phyloP scores from a whole-genome alignment of 1,140 invertebrate species.

The Drosophila nasuta region DNA sequence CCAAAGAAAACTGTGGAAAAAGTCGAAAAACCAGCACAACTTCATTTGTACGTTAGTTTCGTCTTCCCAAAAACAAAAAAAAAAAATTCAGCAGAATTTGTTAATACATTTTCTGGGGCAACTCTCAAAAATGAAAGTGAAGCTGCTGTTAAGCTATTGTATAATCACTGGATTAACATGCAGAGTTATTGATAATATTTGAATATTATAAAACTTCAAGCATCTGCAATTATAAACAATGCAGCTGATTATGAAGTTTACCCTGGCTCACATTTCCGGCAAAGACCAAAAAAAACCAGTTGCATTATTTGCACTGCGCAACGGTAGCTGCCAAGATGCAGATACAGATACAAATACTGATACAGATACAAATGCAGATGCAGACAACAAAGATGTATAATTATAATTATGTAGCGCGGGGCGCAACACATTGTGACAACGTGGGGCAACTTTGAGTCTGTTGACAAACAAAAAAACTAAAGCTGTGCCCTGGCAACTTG shows the following conservation, averaged over 20 bases:
- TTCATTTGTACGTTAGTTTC: conserved; percentile 24
- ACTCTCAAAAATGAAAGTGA: conserved; percentile 34
- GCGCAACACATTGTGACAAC: conserved; percentile 62
- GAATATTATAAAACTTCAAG: conserved; percentile 22
- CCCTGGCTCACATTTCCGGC: conserved; percentile 62
- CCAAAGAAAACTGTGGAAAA: not conserved
- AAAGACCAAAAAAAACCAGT: conserved; percentile 62
- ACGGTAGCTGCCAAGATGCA: conserved; percentile 54
- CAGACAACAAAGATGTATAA: conserved; percentile 12
- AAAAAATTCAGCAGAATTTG: conserved; percentile 37
- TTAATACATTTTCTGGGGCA: conserved; percentile 32
- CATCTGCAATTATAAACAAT: conserved; percentile 43
- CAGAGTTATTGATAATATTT: conserved; percentile 22
- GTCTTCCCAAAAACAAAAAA: not conserved
- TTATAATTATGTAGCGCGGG: conserved; percentile 47
- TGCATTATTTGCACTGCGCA: conserved; percentile 72
- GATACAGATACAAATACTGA: conserved; percentile 14
- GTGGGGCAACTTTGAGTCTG: conserved; percentile 32
- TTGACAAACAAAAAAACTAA: conserved; percentile 34
- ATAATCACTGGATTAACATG: conserved; percentile 39
- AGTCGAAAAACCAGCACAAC: conserved; percentile 5
- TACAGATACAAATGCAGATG: conserved; percentile 2
- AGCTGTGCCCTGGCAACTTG: conserved; percentile 30
- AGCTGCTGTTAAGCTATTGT: conserved; percentile 13
- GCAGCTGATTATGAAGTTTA: conserved; percentile 59